Evolutionary conservation across 2,888 invertebrate genomes (phyloP).

Genomic region (Achlya flavicornis): DNA sequence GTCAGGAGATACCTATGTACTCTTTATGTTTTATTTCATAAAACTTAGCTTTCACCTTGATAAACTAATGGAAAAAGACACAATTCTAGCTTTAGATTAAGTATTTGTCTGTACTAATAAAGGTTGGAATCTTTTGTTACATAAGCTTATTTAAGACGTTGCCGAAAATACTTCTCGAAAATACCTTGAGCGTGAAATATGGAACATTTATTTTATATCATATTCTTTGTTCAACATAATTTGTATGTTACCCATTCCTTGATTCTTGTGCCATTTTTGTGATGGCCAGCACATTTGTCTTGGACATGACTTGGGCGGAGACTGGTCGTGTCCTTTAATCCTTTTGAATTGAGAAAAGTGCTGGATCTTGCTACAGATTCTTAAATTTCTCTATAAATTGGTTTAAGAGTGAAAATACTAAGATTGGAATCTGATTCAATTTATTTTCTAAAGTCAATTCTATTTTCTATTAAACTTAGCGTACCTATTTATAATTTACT

Average conservation of each 20-base stretch:
- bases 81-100: background rate
- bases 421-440: conserved; percentile 1
- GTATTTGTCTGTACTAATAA: background rate
- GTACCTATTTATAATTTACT: background rate
- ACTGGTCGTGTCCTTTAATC: background rate
- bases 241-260: background rate
- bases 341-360: background rate
- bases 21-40: background rate
- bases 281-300: conserved; percentile 7
- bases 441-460: background rate
- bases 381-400: background rate
- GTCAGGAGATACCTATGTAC: background rate
- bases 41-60: background rate
- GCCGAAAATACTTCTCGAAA: background rate
- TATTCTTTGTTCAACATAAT: background rate
- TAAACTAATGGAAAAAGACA: background rate
- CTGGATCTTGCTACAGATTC: background rate
- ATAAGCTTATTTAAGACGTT: background rate
- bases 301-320: conserved; percentile 8
- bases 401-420: background rate
- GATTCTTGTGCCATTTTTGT: background rate
- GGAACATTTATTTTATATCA: background rate
- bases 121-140: background rate
- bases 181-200: background rate
- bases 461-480: background rate